Conservation (phyloP, 2,888 invertebrate species). For the Cistogaster globosa region DNA sequence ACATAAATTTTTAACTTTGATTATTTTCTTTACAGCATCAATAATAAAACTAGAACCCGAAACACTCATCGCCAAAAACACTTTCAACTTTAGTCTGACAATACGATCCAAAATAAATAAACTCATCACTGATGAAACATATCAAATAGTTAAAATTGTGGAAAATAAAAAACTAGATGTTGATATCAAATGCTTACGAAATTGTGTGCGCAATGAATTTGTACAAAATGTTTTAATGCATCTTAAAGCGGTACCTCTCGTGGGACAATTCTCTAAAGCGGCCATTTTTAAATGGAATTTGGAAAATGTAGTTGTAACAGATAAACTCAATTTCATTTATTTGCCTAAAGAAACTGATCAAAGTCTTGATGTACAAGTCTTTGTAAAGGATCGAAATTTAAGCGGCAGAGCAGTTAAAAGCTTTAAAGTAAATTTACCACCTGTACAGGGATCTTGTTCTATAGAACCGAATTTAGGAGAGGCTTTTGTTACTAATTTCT, state of each 20-base stretch:
- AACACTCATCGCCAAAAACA: conserved; percentile 33
- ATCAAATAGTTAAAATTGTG: conserved; percentile 67
- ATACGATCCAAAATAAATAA: conserved; percentile 71
- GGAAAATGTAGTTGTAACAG: conserved; percentile 22
- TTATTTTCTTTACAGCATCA: conserved; percentile 20
- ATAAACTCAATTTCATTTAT: conserved; percentile 52
- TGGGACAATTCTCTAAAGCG: neutral
- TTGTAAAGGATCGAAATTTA: neutral
- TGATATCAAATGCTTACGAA: conserved; percentile 72
- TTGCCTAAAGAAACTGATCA: conserved; percentile 23
- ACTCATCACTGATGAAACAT: conserved; percentile 32
- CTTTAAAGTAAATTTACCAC: conserved; percentile 70
- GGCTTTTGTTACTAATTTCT: conserved; percentile 73
- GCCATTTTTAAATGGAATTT: conserved; percentile 46
- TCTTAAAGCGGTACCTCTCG: conserved; percentile 39
- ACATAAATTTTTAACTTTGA: neutral
- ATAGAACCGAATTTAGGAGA: conserved; percentile 68
- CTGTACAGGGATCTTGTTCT: conserved; percentile 68
- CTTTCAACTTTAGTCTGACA: conserved; percentile 66
- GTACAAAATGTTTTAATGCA: conserved; percentile 67
- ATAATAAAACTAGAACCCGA: neutral
- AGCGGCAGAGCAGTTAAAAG: conserved; percentile 31
- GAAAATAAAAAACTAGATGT: conserved; percentile 56
- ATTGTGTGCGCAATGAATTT: conserved; percentile 71
- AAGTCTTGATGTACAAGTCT: conserved; percentile 27